Evolutionary conservation across 2,113 vertebrate genomes (phyloP).

Genomic region (Leptosomus discolor): DNA sequence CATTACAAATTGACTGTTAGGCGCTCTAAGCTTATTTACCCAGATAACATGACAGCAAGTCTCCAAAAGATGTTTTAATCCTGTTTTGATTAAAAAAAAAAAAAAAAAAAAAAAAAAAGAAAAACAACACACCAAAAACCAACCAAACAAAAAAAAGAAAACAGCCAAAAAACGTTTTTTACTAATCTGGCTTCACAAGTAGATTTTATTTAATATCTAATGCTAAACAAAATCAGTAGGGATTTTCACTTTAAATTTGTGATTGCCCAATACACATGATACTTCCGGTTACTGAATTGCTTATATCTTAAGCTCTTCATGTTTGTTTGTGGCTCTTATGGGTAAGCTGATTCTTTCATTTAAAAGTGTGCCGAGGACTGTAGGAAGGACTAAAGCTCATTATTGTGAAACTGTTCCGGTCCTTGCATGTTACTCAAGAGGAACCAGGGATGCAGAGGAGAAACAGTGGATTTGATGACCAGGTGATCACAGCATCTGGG

Average conservation of each 20-base stretch:
- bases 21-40: constrained; percentile 2
- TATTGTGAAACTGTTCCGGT: not conserved
- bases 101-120: not conserved
- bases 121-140: not conserved
- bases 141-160: not conserved
- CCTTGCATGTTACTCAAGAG: not conserved
- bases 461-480: not conserved
- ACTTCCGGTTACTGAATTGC: not conserved
- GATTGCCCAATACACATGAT: not conserved
- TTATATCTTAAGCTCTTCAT: not conserved
- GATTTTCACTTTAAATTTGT: constrained; percentile 31
- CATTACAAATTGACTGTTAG: constrained; percentile 48
- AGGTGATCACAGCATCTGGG: not conserved
- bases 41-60: constrained; percentile 10
- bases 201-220: constrained; percentile 19
- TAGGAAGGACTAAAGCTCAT: not conserved
- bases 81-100: not conserved
- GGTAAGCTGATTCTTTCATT: constrained; percentile 28
- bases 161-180: not conserved
- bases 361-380: not conserved
- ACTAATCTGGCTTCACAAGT: not conserved
- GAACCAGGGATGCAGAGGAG: not conserved
- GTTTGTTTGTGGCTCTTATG: not conserved
- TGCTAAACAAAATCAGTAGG: not conserved
- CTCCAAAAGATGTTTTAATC: constrained; percentile 54